Conservation (phyloP, 2,888 invertebrate species). For the Cetonia aurata region DNA sequence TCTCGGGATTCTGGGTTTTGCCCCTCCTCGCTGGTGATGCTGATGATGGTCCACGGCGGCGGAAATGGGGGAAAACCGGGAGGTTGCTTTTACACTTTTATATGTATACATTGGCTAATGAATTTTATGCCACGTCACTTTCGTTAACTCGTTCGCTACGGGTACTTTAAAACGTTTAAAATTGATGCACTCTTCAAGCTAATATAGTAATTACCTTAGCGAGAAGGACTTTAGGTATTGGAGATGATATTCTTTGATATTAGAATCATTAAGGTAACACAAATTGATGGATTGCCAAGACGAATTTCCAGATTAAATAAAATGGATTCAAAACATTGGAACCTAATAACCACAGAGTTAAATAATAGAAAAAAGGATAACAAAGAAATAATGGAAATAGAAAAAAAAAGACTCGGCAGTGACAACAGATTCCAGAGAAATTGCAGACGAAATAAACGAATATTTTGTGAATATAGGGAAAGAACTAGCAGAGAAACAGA, state of each 20-base stretch:
- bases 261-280: too few species aligned
- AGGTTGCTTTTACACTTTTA: constrained; percentile 17
- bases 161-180: constrained; percentile 17
- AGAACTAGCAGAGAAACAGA: too few species aligned
- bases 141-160: constrained; percentile 3
- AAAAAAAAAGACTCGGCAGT: too few species aligned
- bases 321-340: too few species aligned
- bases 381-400: too few species aligned
- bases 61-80: constrained; percentile 59
- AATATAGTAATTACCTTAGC: constrained; percentile 17
- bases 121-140: constrained; percentile 49
- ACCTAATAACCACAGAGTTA: too few species aligned
- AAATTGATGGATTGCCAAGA: too few species aligned
- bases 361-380: too few species aligned
- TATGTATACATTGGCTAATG: constrained; percentile 42
- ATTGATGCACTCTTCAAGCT: constrained; percentile 21
- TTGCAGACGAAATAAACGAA: too few species aligned
- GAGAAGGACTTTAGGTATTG: not conserved
- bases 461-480: too few species aligned
- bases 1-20: constrained; percentile 54
- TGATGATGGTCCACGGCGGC: constrained; percentile 57
- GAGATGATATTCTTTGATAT: constrained; percentile 3
- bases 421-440: too few species aligned
- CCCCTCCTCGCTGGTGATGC: constrained; percentile 33
- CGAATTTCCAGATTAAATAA: too few species aligned